Evolutionary conservation across 2,797 vertebrate genomes (phyloP).

Genomic region (Anguilla obscura): DNA sequence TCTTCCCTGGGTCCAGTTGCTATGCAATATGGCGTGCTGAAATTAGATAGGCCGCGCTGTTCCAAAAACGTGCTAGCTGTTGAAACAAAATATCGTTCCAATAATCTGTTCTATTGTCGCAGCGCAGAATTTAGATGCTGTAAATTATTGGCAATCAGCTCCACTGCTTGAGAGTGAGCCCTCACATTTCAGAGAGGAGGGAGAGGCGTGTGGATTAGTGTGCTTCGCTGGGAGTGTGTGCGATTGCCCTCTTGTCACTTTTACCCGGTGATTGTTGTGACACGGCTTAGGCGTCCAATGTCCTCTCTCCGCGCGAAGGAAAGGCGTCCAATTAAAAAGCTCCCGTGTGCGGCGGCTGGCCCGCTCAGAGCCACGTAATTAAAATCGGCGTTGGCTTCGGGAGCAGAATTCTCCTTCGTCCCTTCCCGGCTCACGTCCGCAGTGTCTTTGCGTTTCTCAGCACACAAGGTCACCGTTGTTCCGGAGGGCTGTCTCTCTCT

Average conservation of each 20-base stretch:
- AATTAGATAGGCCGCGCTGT: neutral
- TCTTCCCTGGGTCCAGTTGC: constrained; percentile 10
- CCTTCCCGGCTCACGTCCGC: neutral
- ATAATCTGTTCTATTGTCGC: neutral
- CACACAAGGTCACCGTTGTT: constrained; percentile 6
- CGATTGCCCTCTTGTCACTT: neutral
- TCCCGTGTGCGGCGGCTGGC: neutral
- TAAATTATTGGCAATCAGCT: neutral
- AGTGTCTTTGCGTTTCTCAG: neutral
- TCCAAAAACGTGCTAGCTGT: constrained; percentile 10
- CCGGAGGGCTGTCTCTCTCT: neutral
- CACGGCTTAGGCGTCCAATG: neutral
- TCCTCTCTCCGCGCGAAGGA: neutral
- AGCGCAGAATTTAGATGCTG: neutral
- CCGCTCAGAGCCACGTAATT: constrained; percentile 2
- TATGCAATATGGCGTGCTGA: neutral
- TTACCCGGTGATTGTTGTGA: neutral
- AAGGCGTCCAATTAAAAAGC: neutral
- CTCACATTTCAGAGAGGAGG: neutral
- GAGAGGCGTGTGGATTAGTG: neutral
- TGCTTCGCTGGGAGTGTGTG: neutral
- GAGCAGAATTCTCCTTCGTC: neutral
- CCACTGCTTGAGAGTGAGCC: neutral
- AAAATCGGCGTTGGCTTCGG: neutral
- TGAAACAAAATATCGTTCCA: constrained; percentile 8